Percentiles rank a stretch among this genome's conserved stretches.
Evolutionary conservation across 2,888 invertebrate genomes (phyloP).

Genomic region (Brachynemurus nebulosus): DNA sequence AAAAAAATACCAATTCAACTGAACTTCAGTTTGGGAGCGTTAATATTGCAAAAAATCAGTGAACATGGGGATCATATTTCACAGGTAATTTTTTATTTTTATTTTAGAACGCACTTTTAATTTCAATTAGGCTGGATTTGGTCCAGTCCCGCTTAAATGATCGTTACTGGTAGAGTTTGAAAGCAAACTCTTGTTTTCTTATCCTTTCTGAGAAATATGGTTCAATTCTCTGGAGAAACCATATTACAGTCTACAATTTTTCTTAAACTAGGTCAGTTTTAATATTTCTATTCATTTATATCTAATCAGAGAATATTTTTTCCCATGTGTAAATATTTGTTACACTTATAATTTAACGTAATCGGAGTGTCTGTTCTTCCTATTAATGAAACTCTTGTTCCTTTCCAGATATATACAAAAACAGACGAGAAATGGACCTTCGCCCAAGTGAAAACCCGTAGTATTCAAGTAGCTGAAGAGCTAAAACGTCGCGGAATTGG

Average conservation of each 20-base stretch:
- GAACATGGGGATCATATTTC: neutral
- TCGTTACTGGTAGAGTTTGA: no score
- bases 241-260: no score
- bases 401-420: slow-evolving; percentile 31
- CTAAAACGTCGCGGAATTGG: slow-evolving; percentile 29
- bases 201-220: no score
- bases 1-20: neutral
- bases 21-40: neutral
- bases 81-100: neutral
- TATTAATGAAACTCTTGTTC: slow-evolving; percentile 5
- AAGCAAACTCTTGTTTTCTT: no score
- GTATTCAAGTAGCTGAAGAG: slow-evolving; percentile 32
- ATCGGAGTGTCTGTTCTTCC: no score
- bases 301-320: no score
- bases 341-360: no score
- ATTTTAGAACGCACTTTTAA: neutral
- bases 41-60: neutral
- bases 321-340: no score
- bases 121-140: neutral
- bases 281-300: no score
- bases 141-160: no score
- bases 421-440: slow-evolving; percentile 31
- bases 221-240: no score
- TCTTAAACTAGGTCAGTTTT: no score
- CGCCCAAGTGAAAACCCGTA: slow-evolving; percentile 27